Conservation (phyloP, 2,888 invertebrate genomes). For the Caenorhabditis drosophilae region DNA sequence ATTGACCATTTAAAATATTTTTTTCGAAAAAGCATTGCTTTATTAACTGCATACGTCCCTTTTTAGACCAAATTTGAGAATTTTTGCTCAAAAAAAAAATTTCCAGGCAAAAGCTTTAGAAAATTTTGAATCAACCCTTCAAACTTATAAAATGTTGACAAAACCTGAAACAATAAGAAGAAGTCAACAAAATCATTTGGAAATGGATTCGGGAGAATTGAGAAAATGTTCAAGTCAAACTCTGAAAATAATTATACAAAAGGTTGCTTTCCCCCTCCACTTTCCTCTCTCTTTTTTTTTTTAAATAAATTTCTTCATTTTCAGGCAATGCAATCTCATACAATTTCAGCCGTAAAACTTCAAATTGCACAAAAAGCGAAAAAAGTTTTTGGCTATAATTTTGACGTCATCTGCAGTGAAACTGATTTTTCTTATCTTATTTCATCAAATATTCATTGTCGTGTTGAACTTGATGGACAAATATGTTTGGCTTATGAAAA, state of each 20-base stretch:
- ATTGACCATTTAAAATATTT: too few species aligned
- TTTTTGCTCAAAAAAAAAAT: too few species aligned
- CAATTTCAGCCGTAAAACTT: constrained; percentile 28
- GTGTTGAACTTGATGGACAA: constrained; percentile 26
- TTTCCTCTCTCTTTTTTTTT: too few species aligned
- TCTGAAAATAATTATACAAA: constrained; percentile 24
- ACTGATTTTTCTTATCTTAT: constrained; percentile 38
- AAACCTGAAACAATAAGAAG: constrained; percentile 15
- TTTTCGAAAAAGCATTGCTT: too few species aligned
- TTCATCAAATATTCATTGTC: constrained; percentile 40
- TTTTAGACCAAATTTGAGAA: too few species aligned
- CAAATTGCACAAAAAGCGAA: constrained; percentile 39
- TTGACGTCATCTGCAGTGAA: constrained; percentile 46
- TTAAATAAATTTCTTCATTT: too few species aligned
- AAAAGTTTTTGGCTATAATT: constrained; percentile 45
- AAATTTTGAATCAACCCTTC: constrained; percentile 23
- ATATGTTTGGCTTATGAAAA: constrained; percentile 45
- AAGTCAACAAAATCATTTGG: too few species aligned
- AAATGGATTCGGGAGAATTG: too few species aligned
- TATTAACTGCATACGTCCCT: too few species aligned
- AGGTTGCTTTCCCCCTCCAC: too few species aligned
- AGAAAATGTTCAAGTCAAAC: constrained; percentile 25
- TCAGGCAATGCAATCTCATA: too few species aligned
- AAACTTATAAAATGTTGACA: constrained; percentile 24
- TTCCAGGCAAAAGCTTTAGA: too few species aligned